Conservation (phyloP, 1,140 invertebrate genomes). For the Melipona quadrifasciata region DNA sequence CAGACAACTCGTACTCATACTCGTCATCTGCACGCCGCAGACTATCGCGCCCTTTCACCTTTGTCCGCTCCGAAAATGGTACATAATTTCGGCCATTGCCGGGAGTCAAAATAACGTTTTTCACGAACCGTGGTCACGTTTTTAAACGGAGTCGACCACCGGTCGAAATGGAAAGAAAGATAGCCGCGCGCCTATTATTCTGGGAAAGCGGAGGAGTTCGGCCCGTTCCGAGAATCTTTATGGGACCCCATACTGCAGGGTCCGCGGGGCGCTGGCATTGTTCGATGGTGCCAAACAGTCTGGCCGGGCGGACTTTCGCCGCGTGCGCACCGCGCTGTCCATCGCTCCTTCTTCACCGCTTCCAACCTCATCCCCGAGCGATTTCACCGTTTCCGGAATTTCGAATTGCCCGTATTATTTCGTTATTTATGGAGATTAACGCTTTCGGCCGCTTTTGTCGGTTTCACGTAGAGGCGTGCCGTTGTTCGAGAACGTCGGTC, state of each 20-base stretch:
- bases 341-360: background rate
- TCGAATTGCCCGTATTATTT: constrained; percentile 21
- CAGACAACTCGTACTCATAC: background rate
- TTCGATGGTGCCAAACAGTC: constrained; percentile 74
- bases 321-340: background rate
- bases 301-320: constrained; percentile 48
- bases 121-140: background rate
- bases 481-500: background rate
- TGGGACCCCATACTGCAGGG: constrained; percentile 59
- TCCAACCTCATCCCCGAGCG: constrained; percentile 20
- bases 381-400: constrained; percentile 41
- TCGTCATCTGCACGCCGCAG: background rate
- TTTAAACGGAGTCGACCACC: constrained; percentile 2
- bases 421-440: constrained; percentile 46
- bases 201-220: constrained; percentile 56
- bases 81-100: constrained; percentile 13
- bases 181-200: constrained; percentile 58
- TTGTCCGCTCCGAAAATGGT: constrained; percentile 3
- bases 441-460: background rate
- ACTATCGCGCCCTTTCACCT: background rate
- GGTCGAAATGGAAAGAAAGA: constrained; percentile 51
- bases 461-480: background rate
- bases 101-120: constrained; percentile 10
- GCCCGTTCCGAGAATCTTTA: constrained; percentile 64
- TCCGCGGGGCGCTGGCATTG: constrained; percentile 60